Evolutionary conservation across 2,113 vertebrate species (phyloP).

Genomic region (Malurus melanocephalus): DNA sequence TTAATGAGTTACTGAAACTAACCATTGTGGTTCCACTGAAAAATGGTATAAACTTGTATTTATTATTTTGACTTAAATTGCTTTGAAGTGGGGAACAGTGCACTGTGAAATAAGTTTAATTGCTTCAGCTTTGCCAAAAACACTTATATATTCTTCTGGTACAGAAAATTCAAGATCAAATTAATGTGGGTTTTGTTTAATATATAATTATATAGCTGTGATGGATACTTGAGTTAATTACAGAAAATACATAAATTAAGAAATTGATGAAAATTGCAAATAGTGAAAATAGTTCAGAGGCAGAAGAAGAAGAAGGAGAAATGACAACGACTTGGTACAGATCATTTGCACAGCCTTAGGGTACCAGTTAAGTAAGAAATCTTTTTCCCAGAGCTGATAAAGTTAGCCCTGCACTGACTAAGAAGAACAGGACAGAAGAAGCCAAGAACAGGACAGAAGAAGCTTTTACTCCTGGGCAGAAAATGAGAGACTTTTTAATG

Average conservation of each 20-base stretch:
- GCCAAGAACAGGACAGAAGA: not conserved
- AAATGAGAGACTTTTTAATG: not conserved
- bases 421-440: not conserved
- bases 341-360: constrained; percentile 22
- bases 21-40: not conserved
- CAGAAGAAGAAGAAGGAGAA: not conserved
- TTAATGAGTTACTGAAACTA: not conserved
- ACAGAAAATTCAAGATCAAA: not conserved
- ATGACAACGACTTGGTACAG: not conserved
- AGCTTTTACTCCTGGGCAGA: not conserved
- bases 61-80: not conserved
- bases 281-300: constrained; percentile 23
- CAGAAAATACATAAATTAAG: constrained; percentile 40
- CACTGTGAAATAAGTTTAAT: not conserved
- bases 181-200: constrained; percentile 10
- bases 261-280: constrained; percentile 37
- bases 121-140: constrained; percentile 3
- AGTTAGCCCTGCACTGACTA: not conserved
- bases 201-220: not conserved
- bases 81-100: not conserved
- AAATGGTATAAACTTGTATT: not conserved
- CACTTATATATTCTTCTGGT: not conserved
- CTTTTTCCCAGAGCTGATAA: constrained; percentile 11
- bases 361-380: not conserved
- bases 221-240: constrained; percentile 41